Base-by-base conservation (phyloP, 2,113 vertebrate genomes). In the Cisticola juncidis region DNA sequence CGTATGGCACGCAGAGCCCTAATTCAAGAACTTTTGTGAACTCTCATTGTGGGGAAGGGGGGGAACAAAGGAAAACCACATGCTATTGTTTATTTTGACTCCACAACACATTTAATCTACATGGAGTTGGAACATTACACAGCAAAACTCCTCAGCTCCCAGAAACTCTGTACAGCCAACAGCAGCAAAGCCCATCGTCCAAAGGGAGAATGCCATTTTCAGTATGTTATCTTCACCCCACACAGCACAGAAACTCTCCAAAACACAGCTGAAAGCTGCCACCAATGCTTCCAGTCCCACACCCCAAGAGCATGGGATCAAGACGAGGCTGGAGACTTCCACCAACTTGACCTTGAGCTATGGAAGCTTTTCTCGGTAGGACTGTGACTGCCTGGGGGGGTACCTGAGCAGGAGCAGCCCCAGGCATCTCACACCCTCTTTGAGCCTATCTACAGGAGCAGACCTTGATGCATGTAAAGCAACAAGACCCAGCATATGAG, bases 1-100 rank as follows among this genome's bases (percentile, higher is more conserved):
- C 23, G 9, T 20, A 42, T 8, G 72, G 76, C 94, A 82, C 14
- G 9, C 50, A 38, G 4, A 73, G 90, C 57, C 18, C 3, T 68
- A 44, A 88, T 38, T 83, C 2, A 8, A 68, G 22, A 72, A 80
- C 19, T 50, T 33, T 19, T 44, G 71, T 16, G 76, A 88, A 86
- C 80, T 84, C 72, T 84, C 48, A 25, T 44, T 29, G 9, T 29
- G 50, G 86, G 38, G 56, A 61, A 40, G 5, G 22, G 66, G 65
- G 69, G 35, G 22, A 76, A 90, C 58, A 88, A 82, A 93, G 82
- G 86, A 57, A 94, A 94, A 88, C 72, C 93, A 38, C 94, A 91
- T 4, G 45, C 72, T 73, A 36, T 88, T 92, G 93, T 94, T 86
- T 45, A 53, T 86, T n/a, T 89, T 53, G 69, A 91, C 78, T 84